Evolutionary conservation across 2,797 vertebrate species (phyloP).

Genomic region (Pangasius macronema): DNA sequence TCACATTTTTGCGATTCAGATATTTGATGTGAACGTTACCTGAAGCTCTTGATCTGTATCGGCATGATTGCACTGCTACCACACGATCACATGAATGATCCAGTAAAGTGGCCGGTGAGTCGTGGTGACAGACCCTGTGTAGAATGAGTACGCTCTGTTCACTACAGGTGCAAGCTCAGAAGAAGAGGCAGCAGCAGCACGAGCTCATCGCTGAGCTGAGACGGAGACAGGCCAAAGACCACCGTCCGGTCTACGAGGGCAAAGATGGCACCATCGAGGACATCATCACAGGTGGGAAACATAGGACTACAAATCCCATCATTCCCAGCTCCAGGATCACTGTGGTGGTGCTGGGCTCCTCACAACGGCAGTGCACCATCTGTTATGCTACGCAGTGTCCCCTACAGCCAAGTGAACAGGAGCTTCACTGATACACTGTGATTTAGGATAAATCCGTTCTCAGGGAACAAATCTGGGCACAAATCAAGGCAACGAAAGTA

Average conservation of each 20-base stretch:
- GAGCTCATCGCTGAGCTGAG: slow-evolving; percentile 93
- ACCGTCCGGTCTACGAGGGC: slow-evolving; percentile 94
- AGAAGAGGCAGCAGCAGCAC: slow-evolving; percentile 90
- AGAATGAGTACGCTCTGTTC: not conserved
- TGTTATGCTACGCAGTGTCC: slow-evolving; percentile 70
- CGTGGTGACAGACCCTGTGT: not conserved
- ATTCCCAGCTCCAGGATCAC: slow-evolving; percentile 64
- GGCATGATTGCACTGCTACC: not conserved
- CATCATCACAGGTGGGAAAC: slow-evolving; percentile 91
- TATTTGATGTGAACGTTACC: not conserved
- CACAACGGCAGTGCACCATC: slow-evolving; percentile 72
- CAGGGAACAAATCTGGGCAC: slow-evolving; percentile 33
- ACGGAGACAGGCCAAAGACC: slow-evolving; percentile 92
- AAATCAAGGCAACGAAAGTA: not conserved
- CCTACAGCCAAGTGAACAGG: slow-evolving; percentile 53
- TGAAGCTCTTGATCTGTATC: not conserved
- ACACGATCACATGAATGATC: not conserved
- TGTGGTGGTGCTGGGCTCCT: slow-evolving; percentile 75
- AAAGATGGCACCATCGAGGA: slow-evolving; percentile 98
- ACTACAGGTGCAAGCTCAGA: slow-evolving; percentile 75
- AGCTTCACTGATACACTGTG: slow-evolving; percentile 18
- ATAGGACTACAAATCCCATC: slow-evolving; percentile 44
- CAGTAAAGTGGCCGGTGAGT: not conserved
- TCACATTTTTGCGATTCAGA: not conserved
- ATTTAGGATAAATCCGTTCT: slow-evolving; percentile 11